Conservation (phyloP, 2,113 vertebrate species). For the Macheiramphus alcinus region DNA sequence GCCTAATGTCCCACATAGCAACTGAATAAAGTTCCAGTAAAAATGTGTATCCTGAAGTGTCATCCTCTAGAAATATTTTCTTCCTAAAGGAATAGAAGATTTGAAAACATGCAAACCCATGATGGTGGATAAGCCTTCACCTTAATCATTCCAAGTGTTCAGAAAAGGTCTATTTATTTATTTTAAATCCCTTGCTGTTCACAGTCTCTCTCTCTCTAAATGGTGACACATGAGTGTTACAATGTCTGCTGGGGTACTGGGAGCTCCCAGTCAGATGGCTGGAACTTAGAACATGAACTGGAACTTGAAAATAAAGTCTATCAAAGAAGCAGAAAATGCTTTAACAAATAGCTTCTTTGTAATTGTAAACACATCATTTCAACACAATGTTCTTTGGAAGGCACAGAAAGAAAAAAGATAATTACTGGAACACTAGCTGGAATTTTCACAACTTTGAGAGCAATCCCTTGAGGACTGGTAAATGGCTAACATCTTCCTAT, state of each 20-base stretch:
- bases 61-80: conserved; percentile 17
- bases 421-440: background rate
- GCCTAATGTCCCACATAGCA: background rate
- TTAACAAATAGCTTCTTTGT: background rate
- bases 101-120: background rate
- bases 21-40: background rate
- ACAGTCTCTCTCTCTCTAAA: background rate
- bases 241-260: background rate
- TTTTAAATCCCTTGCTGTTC: background rate
- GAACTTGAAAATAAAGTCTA: background rate
- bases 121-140: background rate
- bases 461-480: background rate
- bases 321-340: background rate
- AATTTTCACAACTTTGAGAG: background rate
- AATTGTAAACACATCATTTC: background rate
- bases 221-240: background rate
- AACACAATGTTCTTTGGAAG: background rate
- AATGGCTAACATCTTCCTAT: background rate
- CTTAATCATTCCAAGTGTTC: background rate
- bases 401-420: background rate
- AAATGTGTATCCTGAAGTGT: conserved; percentile 27
- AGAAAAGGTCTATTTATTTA: background rate
- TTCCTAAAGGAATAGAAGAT: conserved; percentile 48
- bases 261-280: background rate
- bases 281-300: background rate